Conservation (phyloP, 2,113 vertebrate genomes). For the Pelecanoides urinatrix region DNA sequence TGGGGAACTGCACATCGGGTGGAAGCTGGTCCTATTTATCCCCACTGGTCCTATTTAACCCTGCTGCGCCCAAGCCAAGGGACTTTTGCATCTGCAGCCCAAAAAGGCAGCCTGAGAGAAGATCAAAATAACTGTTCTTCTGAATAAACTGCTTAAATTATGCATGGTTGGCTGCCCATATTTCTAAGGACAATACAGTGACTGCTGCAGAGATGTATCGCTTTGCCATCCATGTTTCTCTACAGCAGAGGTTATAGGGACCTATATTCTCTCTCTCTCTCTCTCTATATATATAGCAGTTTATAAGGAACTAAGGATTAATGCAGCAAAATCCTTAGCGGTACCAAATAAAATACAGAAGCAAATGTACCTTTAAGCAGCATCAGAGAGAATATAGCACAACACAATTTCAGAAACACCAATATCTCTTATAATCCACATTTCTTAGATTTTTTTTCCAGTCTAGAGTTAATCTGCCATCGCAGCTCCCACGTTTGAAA, state of each 20-base stretch:
- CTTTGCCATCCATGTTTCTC: neutral
- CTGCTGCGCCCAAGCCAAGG: neutral
- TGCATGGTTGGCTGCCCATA: neutral
- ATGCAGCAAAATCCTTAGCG: neutral
- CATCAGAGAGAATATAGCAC: neutral
- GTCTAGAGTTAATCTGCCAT: neutral
- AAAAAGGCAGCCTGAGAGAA: neutral
- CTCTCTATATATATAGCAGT: neutral
- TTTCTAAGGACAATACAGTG: neutral
- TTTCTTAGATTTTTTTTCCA: neutral
- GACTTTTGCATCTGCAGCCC: neutral
- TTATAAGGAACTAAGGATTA: neutral
- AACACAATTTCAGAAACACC: neutral
- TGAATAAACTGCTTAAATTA: neutral
- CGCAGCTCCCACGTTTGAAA: neutral
- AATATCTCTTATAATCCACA: accelerated
- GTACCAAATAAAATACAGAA: neutral
- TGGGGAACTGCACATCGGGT: neutral
- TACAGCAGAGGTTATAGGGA: neutral
- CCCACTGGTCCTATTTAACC: neutral
- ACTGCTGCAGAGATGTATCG: neutral
- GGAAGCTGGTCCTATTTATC: neutral
- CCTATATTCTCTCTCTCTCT: neutral
- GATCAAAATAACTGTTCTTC: neutral
- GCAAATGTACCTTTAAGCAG: neutral